A percentile compares a stretch with the other conserved stretches of the same genome.
Conservation (phyloP, 2,113 vertebrate genomes). For the Callorhinus ursinus region DNA sequence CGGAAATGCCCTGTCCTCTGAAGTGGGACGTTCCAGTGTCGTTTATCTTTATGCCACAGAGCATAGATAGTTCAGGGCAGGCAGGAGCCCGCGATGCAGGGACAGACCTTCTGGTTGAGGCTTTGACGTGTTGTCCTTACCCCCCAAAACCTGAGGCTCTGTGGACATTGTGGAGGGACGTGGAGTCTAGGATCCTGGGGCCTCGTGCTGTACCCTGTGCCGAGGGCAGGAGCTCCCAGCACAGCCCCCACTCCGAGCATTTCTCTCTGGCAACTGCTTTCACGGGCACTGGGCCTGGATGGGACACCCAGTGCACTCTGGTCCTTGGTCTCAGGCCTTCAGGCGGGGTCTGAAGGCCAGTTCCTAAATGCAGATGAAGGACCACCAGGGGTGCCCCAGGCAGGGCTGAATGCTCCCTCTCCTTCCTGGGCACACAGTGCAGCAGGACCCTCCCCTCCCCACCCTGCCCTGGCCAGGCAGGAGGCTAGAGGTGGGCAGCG, state of each 20-base stretch:
- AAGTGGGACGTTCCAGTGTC: background rate
- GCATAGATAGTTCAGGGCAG: background rate
- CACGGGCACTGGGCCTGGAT: fast-evolving
- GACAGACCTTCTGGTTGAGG: background rate
- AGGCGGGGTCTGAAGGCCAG: background rate
- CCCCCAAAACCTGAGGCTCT: background rate
- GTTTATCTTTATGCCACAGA: no score
- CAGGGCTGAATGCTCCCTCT: background rate
- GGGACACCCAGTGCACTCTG: background rate
- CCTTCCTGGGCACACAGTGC: background rate
- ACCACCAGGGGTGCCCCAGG: background rate
- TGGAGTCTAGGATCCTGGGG: background rate
- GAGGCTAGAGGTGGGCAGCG: background rate
- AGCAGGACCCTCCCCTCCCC: background rate
- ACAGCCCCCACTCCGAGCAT: fast-evolving
- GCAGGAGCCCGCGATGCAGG: background rate
- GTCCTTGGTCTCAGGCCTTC: background rate
- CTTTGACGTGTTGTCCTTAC: background rate
- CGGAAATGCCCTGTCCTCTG: background rate
- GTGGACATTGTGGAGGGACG: background rate
- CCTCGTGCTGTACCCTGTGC: no score
- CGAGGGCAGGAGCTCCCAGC: background rate
- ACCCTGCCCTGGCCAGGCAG: background rate
- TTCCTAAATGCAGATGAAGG: no score
- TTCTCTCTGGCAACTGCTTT: background rate